Evolutionary conservation across 2,797 vertebrate genomes (phyloP).

Genomic region (Somateria mollissima): DNA sequence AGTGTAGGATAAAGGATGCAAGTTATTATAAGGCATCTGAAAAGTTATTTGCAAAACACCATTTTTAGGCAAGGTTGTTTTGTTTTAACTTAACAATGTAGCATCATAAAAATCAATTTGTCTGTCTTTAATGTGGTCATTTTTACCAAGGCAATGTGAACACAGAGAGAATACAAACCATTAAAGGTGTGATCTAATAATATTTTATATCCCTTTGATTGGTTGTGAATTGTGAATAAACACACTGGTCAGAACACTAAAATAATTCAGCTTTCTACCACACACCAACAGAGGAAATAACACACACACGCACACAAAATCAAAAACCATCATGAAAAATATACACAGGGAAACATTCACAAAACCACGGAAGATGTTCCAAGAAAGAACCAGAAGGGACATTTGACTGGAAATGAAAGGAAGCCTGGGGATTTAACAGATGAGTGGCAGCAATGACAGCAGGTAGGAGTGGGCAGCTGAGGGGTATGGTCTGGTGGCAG

Average conservation of each 20-base stretch:
- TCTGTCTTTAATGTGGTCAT: background rate
- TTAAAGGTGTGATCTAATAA: background rate
- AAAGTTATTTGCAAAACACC: background rate
- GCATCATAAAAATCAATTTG: background rate
- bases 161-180: background rate
- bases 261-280: background rate
- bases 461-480: constrained; percentile 61
- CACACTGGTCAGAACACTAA: background rate
- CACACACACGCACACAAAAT: background rate
- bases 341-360: background rate
- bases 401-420: constrained; percentile 54
- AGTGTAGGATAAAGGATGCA: background rate
- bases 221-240: background rate
- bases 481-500: constrained; percentile 26
- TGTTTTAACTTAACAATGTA: background rate
- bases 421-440: constrained; percentile 68
- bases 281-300: background rate
- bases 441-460: constrained; percentile 58
- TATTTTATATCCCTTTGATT: background rate
- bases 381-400: constrained; percentile 63
- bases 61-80: background rate
- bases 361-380: constrained; percentile 23
- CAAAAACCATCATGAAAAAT: background rate
- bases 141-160: background rate
- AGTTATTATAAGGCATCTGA: background rate